Evolutionary conservation across 2,888 invertebrate genomes (phyloP).

Genomic region (Aleiodes testaceus): DNA sequence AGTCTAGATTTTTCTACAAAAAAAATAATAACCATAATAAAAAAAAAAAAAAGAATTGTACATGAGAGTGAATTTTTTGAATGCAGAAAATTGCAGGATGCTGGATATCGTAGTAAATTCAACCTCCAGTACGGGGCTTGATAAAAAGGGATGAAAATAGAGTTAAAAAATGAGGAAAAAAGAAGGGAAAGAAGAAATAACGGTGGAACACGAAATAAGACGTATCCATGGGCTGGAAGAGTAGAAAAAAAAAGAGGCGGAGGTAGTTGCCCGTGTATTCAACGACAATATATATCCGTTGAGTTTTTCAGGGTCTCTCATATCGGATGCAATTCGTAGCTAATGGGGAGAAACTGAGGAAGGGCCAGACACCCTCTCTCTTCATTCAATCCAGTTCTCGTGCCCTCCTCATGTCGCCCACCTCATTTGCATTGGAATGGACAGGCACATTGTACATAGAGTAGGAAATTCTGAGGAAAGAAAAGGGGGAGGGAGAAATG

Average conservation of each 20-base stretch:
- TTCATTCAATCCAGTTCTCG: slow-evolving; percentile 31
- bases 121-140: background rate
- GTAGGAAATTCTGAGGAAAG: background rate
- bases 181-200: background rate
- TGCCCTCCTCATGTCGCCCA: slow-evolving; percentile 46
- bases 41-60: background rate
- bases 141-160: background rate
- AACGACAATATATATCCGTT: slow-evolving; percentile 42
- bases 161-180: background rate
- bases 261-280: slow-evolving; percentile 8
- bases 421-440: slow-evolving; percentile 59
- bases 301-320: slow-evolving; percentile 46
- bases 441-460: slow-evolving; percentile 48
- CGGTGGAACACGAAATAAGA: slow-evolving; percentile 23
- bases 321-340: slow-evolving; percentile 54
- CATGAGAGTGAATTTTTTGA: background rate
- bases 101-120: slow-evolving; percentile 24
- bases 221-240: slow-evolving; percentile 10
- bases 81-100: slow-evolving; percentile 18
- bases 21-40: background rate
- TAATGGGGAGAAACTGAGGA: slow-evolving; percentile 50
- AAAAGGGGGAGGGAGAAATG: background rate
- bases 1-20: background rate
- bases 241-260: background rate
- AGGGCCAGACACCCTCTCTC: slow-evolving; percentile 34